Evolutionary conservation across 2,113 vertebrate species (phyloP), one percentile per base, ranked within the genome.

Genomic region (Vombatus ursinus): DNA sequence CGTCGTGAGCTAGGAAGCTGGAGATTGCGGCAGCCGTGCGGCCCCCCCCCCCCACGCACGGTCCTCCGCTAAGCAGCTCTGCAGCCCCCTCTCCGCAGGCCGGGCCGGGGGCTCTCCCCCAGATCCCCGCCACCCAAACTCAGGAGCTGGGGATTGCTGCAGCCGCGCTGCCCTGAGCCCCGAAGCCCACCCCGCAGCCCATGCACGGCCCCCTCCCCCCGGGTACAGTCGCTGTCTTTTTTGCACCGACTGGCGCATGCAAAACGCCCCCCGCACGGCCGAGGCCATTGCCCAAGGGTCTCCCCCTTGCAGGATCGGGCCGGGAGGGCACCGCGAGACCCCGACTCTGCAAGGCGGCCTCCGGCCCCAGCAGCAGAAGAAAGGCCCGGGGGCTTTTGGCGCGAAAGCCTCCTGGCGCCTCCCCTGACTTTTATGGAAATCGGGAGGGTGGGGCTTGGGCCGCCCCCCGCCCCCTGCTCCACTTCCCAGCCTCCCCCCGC

Each of bases 301-400:
- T 47, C n/a, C 54, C 54, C 54, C 26, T 11, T 2, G 54, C 54
- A 54, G 9, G 49, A 90, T 90, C 54, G 95, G 95, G 96, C 93
- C 96, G 96, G 97, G 92, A 94, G 90, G 90, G 37, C 93, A 23
- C 47, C 47, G 93, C 25, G 10, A 54, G 94, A 44, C 49, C 93
- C 96, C 95, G 92, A 96, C 94, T 94, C 54, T 51, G 96, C 97
- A 9, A 28, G 54, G 90, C 95, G 54, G 90, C 95, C 97, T 92
- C 19, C 52, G 26, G 57, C 53, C 91, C 92, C 91, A 44, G 96
- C 97, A 25, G 95, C 57, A 97, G 95, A 98, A 97, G 97, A 98
- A 98, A 98, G 98, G 97, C 96, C 96, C 28, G 98, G 93, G 97
- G 98, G 98, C 97, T 98, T 98, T 99, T 99, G 98, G 98, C 98